Evolutionary conservation across 2,113 vertebrate genomes (phyloP).

Genomic region (Vireo altiloquus): DNA sequence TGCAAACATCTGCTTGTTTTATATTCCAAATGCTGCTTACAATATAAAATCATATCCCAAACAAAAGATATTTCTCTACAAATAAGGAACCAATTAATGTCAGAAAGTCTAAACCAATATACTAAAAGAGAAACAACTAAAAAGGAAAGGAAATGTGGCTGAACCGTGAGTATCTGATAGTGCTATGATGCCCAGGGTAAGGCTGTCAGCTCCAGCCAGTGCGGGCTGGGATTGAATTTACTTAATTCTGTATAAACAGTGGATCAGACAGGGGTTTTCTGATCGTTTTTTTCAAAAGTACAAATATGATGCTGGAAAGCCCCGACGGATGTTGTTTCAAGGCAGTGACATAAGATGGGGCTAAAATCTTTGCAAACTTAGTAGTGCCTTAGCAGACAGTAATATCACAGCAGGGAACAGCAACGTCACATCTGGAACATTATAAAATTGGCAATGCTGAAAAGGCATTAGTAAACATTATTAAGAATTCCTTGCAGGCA

Average conservation of each 20-base stretch:
- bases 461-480: slow-evolving; percentile 81
- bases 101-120: neutral
- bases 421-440: slow-evolving; percentile 76
- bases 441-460: slow-evolving; percentile 77
- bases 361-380: slow-evolving; percentile 72
- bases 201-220: neutral
- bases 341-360: slow-evolving; percentile 76
- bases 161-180: neutral
- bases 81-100: slow-evolving; percentile 23
- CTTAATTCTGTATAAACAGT: neutral
- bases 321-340: slow-evolving; percentile 67
- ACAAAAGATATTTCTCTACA: slow-evolving; percentile 23
- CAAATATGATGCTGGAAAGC: slow-evolving; percentile 33
- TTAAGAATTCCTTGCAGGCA: slow-evolving; percentile 81
- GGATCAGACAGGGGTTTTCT: neutral
- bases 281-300: slow-evolving; percentile 37
- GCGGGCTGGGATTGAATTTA: neutral
- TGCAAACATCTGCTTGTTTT: slow-evolving; percentile 44
- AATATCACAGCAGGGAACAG: slow-evolving; percentile 69
- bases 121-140: neutral
- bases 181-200: neutral
- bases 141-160: neutral
- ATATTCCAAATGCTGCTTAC: slow-evolving; percentile 19
- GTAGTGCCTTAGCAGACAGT: slow-evolving; percentile 54
- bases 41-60: slow-evolving; percentile 7